These are phyloP conservation scores for Idaea biselata DNA, from an alignment of 2,888 invertebrate species.

Conservation along the genomic window DNA sequence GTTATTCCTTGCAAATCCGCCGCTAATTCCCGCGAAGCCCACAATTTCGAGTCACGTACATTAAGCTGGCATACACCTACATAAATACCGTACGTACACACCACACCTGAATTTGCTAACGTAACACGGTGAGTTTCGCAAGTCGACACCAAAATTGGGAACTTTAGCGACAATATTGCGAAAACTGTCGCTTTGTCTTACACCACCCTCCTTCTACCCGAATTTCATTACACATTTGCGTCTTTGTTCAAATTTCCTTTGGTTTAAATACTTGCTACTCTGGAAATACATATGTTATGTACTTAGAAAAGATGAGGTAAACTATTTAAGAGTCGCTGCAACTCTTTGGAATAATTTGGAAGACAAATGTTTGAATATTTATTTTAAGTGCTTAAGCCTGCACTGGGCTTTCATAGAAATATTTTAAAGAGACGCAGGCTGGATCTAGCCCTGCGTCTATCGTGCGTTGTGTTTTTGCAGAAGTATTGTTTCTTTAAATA, in stretches of 20 bases:
- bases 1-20: slow-evolving; percentile 62
- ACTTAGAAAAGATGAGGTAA: neutral
- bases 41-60: slow-evolving; percentile 62
- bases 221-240: slow-evolving; percentile 18
- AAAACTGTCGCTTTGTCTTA: slow-evolving; percentile 56
- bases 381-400: no score
- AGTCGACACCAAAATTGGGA: slow-evolving; percentile 75
- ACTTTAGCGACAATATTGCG: slow-evolving; percentile 72
- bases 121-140: slow-evolving; percentile 67
- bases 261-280: neutral
- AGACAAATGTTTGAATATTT: neutral
- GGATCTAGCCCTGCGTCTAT: no score
- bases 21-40: slow-evolving; percentile 67
- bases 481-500: no score
- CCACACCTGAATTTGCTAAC: slow-evolving; percentile 57
- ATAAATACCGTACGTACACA: slow-evolving; percentile 28
- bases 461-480: no score
- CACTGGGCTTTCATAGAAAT: no score
- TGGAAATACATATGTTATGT: neutral
- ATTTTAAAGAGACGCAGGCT: no score
- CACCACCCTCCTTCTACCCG: slow-evolving; percentile 32
- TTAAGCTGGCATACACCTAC: slow-evolving; percentile 38
- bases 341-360: neutral
- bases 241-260: slow-evolving; percentile 3
- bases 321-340: neutral